Base-by-base conservation (phyloP, 2,113 vertebrate species). In the Eurystomus gularis region DNA sequence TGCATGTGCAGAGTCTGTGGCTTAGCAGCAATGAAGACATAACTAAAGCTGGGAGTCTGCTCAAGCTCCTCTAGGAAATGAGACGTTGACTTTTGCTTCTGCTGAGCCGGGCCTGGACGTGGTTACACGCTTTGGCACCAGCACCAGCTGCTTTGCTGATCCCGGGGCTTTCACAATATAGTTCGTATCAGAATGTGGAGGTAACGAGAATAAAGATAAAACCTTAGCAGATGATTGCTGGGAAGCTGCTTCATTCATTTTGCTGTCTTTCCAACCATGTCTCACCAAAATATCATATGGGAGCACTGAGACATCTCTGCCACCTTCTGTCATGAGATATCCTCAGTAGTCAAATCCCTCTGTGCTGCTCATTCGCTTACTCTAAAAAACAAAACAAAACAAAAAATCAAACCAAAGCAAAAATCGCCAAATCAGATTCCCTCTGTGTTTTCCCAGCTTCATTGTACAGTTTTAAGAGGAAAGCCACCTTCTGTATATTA, bases 1-100 rank as follows among this genome's bases (percentile, higher is more conserved):
- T 51, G 75, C 25, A 5, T 3, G 39, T 29, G 26, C 5, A 6
- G 6, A 21, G 49, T n/a, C 37, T 71, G 61, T 72, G 78, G 39
- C 58, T 92, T 39, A 28, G 42, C 0, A 0, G 48, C 48, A 33
- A 1, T 0, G 17, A 92, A 73, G 64, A 44, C 2, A 2, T 2
- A 73, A 44, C 33, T 3, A 7, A 81, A 88, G 25, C 31, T 8
- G 3, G 52, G 70, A 84, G 17, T n/a, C 77, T 60, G 26, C 75
- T 66, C 19, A 12, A 28, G 60, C 17, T 44, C 29, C n/a, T 58
- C 33, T 35, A 81, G 86, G 76, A 81, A 70, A 66, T 21, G n/a
- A 65, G 62, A 49, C 0, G 1, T 73, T 90, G 39, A 21, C 51
- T 15, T 5, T 55, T 0, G 0, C 14, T 83, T 89, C 81, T 89